Evolutionary conservation across 2,797 vertebrate genomes (phyloP).

Genomic region (Pristis pectinata): DNA sequence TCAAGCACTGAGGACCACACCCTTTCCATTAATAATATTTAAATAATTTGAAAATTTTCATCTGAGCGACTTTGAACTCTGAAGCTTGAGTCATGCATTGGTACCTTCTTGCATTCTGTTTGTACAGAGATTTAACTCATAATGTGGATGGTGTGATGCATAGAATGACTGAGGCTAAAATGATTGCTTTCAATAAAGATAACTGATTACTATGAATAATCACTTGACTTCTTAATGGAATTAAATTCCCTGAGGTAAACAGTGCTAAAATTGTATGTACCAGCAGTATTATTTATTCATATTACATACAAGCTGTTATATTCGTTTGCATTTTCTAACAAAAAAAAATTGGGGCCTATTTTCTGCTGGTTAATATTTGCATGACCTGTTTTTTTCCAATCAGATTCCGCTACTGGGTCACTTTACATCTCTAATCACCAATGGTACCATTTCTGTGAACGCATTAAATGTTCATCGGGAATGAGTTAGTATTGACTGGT

Average conservation of each 20-base stretch:
- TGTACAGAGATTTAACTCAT: not conserved
- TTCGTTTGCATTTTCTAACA: not conserved
- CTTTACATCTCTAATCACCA: too few species aligned
- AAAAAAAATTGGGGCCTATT: not conserved
- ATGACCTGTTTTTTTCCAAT: not conserved
- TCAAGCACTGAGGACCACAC: not conserved
- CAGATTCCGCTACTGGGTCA: not conserved
- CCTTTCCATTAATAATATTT: not conserved
- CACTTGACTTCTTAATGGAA: constrained; percentile 27
- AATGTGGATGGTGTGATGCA: not conserved
- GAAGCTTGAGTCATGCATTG: not conserved
- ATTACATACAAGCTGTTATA: not conserved
- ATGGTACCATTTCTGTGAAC: not conserved
- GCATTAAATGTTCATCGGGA: not conserved
- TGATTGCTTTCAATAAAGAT: constrained; percentile 3
- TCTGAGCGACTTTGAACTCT: not conserved
- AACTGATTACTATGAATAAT: not conserved
- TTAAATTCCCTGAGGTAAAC: constrained; percentile 10
- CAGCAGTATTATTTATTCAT: constrained; percentile 27
- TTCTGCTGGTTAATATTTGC: not conserved
- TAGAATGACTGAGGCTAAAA: not conserved
- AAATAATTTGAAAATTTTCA: not conserved
- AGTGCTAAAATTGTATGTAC: not conserved
- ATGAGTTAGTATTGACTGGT: not conserved
- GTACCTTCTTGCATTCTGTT: not conserved